Conservation (phyloP, 2,797 vertebrate genomes). For the Hephaestus fuliginosus region DNA sequence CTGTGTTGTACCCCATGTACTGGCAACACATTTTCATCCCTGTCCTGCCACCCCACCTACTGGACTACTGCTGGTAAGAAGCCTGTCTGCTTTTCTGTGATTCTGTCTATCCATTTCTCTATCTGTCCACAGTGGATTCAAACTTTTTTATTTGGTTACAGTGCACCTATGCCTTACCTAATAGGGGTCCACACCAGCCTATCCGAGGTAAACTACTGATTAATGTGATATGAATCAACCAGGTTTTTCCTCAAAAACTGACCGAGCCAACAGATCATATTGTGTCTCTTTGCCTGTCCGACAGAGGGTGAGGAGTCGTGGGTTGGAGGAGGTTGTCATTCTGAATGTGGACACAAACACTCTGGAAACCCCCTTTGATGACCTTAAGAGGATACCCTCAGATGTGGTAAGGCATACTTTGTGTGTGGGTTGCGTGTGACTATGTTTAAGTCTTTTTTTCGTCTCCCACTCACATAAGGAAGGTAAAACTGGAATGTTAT, state of each 20-base stretch:
- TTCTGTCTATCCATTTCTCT: neutral
- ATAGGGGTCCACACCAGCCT: conserved; percentile 94
- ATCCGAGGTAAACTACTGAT: conserved; percentile 85
- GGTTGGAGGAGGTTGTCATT: conserved; percentile 92
- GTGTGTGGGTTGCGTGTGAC: neutral
- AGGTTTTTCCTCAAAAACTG: neutral
- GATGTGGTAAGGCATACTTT: conserved; percentile 86
- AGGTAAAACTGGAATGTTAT: neutral
- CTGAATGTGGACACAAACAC: conserved; percentile 93
- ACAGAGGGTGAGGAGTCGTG: conserved; percentile 87
- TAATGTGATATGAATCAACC: neutral
- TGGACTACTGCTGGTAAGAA: conserved; percentile 93
- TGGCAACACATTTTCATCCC: conserved; percentile 97
- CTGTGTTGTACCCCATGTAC: conserved; percentile 91
- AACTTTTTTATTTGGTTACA: conserved; percentile 66
- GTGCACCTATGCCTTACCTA: conserved; percentile 94
- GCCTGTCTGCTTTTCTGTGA: neutral
- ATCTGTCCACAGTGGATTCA: neutral
- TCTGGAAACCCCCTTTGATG: conserved; percentile 90
- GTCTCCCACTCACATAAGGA: neutral
- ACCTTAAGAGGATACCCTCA: conserved; percentile 89
- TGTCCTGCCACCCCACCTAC: conserved; percentile 90
- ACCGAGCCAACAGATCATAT: neutral
- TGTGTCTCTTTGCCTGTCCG: conserved; percentile 25
- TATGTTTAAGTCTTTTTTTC: neutral